These are phyloP conservation scores for Drosophila borborema DNA, from an alignment of 2,888 invertebrate genomes.

Conservation along the genomic window DNA sequence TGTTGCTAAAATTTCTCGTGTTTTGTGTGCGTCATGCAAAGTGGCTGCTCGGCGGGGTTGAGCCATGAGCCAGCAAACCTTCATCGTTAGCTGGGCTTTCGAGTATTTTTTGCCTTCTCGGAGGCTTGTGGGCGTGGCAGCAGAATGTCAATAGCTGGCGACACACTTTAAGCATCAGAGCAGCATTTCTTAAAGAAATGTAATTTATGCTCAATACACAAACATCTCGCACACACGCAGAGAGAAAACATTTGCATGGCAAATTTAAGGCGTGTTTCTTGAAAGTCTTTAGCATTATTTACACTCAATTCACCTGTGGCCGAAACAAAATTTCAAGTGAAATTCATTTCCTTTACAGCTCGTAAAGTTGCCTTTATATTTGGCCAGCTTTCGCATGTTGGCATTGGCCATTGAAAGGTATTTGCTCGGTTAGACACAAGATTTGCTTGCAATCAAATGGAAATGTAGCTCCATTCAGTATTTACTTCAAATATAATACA, in stretches of 20 bases:
- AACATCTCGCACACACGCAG: background rate
- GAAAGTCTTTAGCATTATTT: slow-evolving; percentile 50
- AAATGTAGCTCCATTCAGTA: background rate
- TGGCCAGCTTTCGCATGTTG: slow-evolving; percentile 15
- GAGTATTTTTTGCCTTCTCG: background rate
- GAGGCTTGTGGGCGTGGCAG: background rate
- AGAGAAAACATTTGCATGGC: slow-evolving; percentile 24
- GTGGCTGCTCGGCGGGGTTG: slow-evolving; percentile 8
- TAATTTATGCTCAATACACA: slow-evolving; percentile 30
- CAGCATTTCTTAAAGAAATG: slow-evolving; percentile 17
- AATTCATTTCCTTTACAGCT: slow-evolving; percentile 56
- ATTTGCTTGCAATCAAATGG: slow-evolving; percentile 22
- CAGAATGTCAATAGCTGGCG: slow-evolving; percentile 11
- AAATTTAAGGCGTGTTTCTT: slow-evolving; percentile 31
- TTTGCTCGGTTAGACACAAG: slow-evolving; percentile 34
- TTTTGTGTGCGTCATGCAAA: slow-evolving; percentile 42
- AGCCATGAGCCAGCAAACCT: slow-evolving; percentile 19
- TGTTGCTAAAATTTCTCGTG: slow-evolving; percentile 54
- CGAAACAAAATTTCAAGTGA: slow-evolving; percentile 29
- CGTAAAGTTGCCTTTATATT: slow-evolving; percentile 34
- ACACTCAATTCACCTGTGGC: slow-evolving; percentile 60
- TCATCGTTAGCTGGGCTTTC: background rate
- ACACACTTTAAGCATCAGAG: slow-evolving; percentile 25
- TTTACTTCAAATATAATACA: slow-evolving; percentile 5
- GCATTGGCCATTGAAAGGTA: slow-evolving; percentile 13